phyloP scores from a whole-genome alignment of 2,888 invertebrate genomes.

The Laothoe populi region DNA sequence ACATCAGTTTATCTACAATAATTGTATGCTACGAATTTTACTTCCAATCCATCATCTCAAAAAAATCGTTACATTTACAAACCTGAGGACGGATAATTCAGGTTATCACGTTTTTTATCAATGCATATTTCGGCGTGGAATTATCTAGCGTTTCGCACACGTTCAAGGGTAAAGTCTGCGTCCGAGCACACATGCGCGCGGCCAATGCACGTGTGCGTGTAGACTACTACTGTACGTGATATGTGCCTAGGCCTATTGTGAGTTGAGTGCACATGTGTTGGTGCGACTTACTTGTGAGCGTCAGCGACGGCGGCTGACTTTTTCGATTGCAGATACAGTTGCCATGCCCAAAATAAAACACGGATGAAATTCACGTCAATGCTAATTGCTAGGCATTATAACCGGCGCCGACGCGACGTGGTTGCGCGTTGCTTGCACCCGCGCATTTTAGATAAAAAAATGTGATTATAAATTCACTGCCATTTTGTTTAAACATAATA shows the following conservation, averaged over 20 bases:
- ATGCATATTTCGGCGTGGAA: conserved; percentile 74
- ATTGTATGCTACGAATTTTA: background rate
- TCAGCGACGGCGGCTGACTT: conserved; percentile 69
- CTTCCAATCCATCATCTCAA: conserved; percentile 19
- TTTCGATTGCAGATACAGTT: conserved; percentile 79
- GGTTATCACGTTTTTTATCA: conserved; percentile 78
- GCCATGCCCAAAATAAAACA: conserved; percentile 81
- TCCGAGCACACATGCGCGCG: conserved; percentile 66
- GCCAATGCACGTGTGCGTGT: conserved; percentile 54
- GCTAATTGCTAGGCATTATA: conserved; percentile 67
- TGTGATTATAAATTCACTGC: conserved; percentile 19
- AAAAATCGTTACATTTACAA: conserved; percentile 38
- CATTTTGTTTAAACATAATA: conserved; percentile 13
- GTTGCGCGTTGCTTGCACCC: conserved; percentile 29
- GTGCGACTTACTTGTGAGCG: conserved; percentile 57
- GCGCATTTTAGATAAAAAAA: conserved; percentile 29
- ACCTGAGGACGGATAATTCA: conserved; percentile 61
- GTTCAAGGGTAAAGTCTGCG: conserved; percentile 81
- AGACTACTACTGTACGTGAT: conserved; percentile 51
- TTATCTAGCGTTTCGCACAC: conserved; percentile 77
- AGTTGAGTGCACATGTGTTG: conserved; percentile 58
- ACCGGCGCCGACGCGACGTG: conserved; percentile 44
- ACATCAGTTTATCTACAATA: background rate
- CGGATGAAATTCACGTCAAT: conserved; percentile 75
- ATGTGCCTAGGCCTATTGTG: conserved; percentile 71